Evolutionary conservation across 1,140 invertebrate species (phyloP).

Genomic region (Hypsibius dujardini): DNA sequence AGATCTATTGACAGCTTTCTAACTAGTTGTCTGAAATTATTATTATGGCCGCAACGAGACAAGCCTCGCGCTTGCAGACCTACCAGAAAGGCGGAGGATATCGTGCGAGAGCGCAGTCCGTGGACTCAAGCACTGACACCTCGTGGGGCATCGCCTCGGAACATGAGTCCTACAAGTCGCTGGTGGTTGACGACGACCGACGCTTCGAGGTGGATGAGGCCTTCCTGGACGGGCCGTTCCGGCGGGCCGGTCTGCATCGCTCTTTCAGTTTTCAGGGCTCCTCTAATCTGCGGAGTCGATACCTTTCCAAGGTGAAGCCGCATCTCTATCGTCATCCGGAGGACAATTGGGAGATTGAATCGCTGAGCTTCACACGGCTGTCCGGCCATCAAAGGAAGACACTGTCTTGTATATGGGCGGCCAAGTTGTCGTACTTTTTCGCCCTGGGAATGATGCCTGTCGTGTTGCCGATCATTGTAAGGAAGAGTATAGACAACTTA

Average conservation of each 20-base stretch:
- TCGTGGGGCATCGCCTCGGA: conserved; percentile 1
- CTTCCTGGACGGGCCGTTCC: background rate
- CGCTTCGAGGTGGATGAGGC: background rate
- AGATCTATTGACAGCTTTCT: too few relatives aligned
- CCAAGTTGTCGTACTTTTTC: background rate
- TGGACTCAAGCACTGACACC: background rate
- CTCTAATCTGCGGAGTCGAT: background rate
- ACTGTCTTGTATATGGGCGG: background rate
- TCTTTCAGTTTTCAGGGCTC: conserved; percentile 17
- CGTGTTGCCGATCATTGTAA: background rate
- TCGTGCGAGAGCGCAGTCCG: background rate
- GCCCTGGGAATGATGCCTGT: background rate
- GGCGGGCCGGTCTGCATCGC: background rate
- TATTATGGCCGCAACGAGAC: too few relatives aligned
- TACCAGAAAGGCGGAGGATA: too few relatives aligned
- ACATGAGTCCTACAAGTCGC: background rate
- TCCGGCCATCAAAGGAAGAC: background rate
- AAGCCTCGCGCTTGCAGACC: too few relatives aligned
- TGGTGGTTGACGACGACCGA: background rate
- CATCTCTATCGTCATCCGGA: conserved; percentile 15
- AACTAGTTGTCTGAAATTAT: too few relatives aligned
- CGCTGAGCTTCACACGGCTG: background rate
- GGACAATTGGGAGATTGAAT: conserved; percentile 11
- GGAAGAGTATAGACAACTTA: background rate
- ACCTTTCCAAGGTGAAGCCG: background rate